Base-by-base conservation (phyloP, 1,140 invertebrate genomes). In the Aphaenogaster rudis region DNA sequence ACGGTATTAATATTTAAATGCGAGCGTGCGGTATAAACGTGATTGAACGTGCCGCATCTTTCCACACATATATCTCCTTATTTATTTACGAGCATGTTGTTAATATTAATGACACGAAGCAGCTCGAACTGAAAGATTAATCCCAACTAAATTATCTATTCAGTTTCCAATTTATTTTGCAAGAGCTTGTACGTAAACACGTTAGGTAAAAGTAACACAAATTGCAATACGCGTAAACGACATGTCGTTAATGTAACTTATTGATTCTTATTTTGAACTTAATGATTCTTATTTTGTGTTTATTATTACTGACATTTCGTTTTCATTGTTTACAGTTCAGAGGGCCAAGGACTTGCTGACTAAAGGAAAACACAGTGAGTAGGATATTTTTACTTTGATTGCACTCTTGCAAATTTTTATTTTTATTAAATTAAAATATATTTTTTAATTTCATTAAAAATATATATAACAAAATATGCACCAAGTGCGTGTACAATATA, bases 301-400 rank as follows among this genome's bases (percentile, higher is more conserved):
- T 61, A 61, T 15, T 13, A 21, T 11, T 28, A 42, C 42, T 82
- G 9, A 82, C 13, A 21, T 39, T 48, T 78, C 0, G 54, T 92
- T 91, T 90, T 94, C 72, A 94, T 94, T 92, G 88, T 90, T 96
- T 95, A 72, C 95, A 97, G 97, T 98, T 92, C 97, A 98, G 94
- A 96, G 96, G 94, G 97, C 97, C 63, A 96, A 96, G 91, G 97
- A 96, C 88, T 94, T 98, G 66, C 92, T 98, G 45, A 97, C 97
- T 50, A 98, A 98, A 96, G 98, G 98, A 91, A 98, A 98, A 96
- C 97, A 98, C 96, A 98, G 98, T 96, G 91, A 95, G 95, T 94
- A 92, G 39, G 9, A 2, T n/a, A 28, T 33, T 64, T 28, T 28
- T 50, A 45, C 4, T 39, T 28, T n/a, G 13, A 79, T 57, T 42